Evolutionary conservation across 2,113 vertebrate species (phyloP), one percentile per base, ranked within the genome.

Genomic region (Rafetus swinhoei): DNA sequence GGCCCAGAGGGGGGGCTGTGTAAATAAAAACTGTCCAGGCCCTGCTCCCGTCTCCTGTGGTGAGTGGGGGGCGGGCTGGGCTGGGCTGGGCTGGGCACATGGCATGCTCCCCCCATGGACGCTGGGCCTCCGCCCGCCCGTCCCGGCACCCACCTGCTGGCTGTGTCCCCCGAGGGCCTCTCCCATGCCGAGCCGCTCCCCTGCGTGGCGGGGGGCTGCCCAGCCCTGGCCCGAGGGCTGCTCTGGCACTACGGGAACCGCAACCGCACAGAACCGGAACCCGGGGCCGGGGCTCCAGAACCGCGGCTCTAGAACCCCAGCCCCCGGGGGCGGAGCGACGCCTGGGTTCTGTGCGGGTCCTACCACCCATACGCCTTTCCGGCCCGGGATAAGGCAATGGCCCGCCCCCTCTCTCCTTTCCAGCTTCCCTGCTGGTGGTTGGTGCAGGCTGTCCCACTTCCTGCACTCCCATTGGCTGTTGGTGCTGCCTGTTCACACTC

Each of bases 1-100:
- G 18, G 2, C 8, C 2, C 10, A 5, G 39, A 45, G 39, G 39
- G 39, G 39, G 39, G 39, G 39, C 39, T 45, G 39, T 45, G 11
- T 21, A 16, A 12, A 15, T 19, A 16, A 21, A 29, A 13, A 4
- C 21, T 18, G 15, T 3, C 13, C 12, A 29, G 25, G 9, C 12
- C 4, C 2, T 4, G 3, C 6, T 25, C 4, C 9, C 10, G 22
- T 16, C 4, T 5, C 14, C 32, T 16, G 9, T 9, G 22, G 18
- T 8, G 25, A 6, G 6, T 5, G 2, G 52, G 39, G 4, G 11
- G 29, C 21, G 57, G 57, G 22, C 57, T 22, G 56, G 56, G 56
- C 21, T 59, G 57, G 56, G 56, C 2, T 4, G 27, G 29, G 5
- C 18, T 27, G 52, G 5, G 7, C 5, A 10, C 9, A 1, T 6